Percentiles rank a stretch among this genome's conserved stretches.
Evolutionary conservation across 2,888 invertebrate species (phyloP).

Genomic region (Leptura quadrifasciata): DNA sequence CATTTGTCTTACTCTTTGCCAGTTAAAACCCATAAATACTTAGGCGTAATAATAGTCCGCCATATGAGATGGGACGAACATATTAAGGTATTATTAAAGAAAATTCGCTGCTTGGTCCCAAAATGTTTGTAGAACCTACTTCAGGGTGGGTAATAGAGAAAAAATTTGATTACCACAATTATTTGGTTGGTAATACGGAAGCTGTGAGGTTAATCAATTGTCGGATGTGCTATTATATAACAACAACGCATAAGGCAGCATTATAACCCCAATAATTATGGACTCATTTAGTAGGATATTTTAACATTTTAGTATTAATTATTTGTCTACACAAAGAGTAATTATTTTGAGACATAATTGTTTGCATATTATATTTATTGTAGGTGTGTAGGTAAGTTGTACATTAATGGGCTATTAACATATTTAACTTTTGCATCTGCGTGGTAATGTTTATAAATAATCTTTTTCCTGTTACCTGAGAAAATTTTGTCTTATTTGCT

Average conservation of each 20-base stretch:
- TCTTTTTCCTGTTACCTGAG: constrained; percentile 14
- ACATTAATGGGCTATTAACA: constrained; percentile 26
- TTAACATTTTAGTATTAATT: constrained; percentile 27
- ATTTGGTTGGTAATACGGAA: too few relatives aligned
- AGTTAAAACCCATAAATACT: too few relatives aligned
- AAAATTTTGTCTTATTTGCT: not conserved
- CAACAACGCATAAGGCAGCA: not conserved
- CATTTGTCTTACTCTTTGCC: too few relatives aligned
- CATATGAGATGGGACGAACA: too few relatives aligned
- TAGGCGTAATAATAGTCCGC: too few relatives aligned
- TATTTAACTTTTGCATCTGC: constrained; percentile 11
- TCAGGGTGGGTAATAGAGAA: too few relatives aligned
- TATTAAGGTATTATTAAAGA: too few relatives aligned
- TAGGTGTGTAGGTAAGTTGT: constrained; percentile 16
- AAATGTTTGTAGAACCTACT: too few relatives aligned
- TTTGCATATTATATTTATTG: constrained; percentile 28
- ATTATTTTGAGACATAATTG: constrained; percentile 19
- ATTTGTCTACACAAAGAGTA: constrained; percentile 17
- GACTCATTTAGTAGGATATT: constrained; percentile 10
- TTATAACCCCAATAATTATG: constrained; percentile 26
- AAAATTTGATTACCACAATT: too few relatives aligned
- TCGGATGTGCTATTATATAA: not conserved
- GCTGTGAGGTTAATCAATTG: not conserved
- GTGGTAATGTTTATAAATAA: constrained; percentile 19
- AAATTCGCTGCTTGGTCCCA: too few relatives aligned